These are phyloP conservation scores for Notamacropus eugenii DNA, from an alignment of 2,797 vertebrate species.

Conservation along the genomic window DNA sequence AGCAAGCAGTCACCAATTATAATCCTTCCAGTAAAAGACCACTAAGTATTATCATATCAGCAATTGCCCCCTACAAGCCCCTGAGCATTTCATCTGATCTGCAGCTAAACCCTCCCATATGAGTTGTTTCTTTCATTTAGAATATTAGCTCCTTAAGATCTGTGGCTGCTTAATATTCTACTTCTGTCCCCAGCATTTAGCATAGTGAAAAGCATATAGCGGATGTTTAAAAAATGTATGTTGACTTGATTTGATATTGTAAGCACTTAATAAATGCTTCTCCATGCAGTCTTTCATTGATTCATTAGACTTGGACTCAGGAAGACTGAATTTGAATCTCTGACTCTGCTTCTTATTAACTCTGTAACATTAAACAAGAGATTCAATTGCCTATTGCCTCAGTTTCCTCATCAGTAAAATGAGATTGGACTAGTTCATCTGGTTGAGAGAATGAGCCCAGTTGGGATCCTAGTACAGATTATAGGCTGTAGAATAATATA, in stretches of 20 bases:
- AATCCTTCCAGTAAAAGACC: not conserved
- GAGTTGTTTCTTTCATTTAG: not conserved
- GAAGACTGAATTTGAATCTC: not conserved
- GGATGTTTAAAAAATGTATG: not conserved
- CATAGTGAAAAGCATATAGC: not conserved
- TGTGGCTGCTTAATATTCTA: not conserved
- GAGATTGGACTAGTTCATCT: not conserved
- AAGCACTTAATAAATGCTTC: not conserved
- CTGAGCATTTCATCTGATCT: not conserved
- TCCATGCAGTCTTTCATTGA: not conserved
- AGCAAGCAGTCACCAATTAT: not conserved
- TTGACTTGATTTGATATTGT: not conserved
- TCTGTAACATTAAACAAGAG: not conserved
- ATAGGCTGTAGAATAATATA: not conserved
- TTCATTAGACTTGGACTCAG: not conserved
- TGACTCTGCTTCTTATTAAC: not conserved
- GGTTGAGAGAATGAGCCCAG: not conserved
- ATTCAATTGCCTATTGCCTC: not conserved
- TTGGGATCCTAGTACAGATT: not conserved
- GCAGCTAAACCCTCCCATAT: not conserved
- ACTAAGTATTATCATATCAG: not conserved
- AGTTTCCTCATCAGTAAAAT: not conserved
- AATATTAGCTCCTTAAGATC: not conserved
- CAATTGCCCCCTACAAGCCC: not conserved
- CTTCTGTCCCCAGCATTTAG: not conserved